Evolutionary conservation across 2,797 vertebrate species (phyloP).

Genomic region (Carapus acus): DNA sequence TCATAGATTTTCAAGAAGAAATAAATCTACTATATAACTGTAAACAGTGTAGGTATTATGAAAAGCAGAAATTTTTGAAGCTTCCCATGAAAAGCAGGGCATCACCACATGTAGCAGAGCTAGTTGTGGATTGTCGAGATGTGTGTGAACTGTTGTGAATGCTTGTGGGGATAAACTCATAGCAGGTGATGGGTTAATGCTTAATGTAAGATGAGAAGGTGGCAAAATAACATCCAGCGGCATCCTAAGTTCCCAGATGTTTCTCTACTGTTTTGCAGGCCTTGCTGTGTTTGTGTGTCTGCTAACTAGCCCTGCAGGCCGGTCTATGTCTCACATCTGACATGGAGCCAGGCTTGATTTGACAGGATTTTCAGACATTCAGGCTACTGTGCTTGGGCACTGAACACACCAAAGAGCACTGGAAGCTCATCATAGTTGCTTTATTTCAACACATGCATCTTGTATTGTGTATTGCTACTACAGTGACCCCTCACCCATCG

Average conservation of each 20-base stretch:
- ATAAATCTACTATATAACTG: too few species aligned
- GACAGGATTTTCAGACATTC: constrained; percentile 42
- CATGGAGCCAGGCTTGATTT: constrained; percentile 45
- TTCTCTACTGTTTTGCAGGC: constrained; percentile 38
- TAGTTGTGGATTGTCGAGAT: constrained; percentile 27
- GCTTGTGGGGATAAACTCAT: constrained; percentile 48
- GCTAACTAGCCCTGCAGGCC: constrained; percentile 29
- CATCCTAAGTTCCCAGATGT: constrained; percentile 54
- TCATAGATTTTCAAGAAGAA: too few species aligned
- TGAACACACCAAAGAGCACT: constrained; percentile 16
- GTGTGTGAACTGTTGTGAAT: constrained; percentile 36
- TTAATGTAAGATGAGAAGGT: constrained; percentile 63
- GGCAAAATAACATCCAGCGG: constrained; percentile 60
- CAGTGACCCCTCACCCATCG: too few species aligned
- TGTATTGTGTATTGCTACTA: too few species aligned
- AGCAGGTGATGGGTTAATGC: constrained; percentile 53
- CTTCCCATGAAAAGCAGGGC: constrained; percentile 10
- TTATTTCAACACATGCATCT: too few species aligned
- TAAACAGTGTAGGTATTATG: too few species aligned
- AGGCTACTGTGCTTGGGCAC: constrained; percentile 12
- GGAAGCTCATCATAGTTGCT: too few species aligned
- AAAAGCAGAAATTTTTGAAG: not conserved
- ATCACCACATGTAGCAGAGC: constrained; percentile 11
- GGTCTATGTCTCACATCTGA: constrained; percentile 26
- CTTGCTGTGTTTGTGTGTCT: constrained; percentile 38